Base-by-base conservation (phyloP, 2,113 vertebrate species). In the Istiophorus platypterus region DNA sequence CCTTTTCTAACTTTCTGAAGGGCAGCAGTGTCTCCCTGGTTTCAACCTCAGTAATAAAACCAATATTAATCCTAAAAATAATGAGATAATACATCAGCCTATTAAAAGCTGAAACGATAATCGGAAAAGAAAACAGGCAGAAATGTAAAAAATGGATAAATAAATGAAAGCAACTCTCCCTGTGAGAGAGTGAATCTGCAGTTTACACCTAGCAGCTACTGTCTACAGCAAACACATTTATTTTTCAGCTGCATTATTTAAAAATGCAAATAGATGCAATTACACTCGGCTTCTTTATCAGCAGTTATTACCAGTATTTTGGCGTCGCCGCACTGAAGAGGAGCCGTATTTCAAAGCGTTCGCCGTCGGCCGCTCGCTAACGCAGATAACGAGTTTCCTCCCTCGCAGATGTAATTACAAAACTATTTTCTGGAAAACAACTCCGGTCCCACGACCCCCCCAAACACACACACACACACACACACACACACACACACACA, bases 191-290 rank as follows among this genome's bases (percentile, higher is more conserved):
- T 93, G 75, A 89, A 91, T 65, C 12, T 64, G 74, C 61, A 51
- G 74, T 85, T 85, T 71, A 69, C 80, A 87, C 85, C 88, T 85
- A 87, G 85, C 80, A 89, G 84, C 85, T 65, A 80, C 80, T 22
- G 59, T 76, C 62, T 57, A 58, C 78, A 67, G 83, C 62, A 85
- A 90, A 89, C 80, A 86, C 80, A 83, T 85, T 90, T 84, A 56
- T 78, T 77, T 89, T 89, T 89, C 81, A 77, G 77, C 72, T 5
- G 84, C 83, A 88, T 89, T 91, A 86, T 92, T 94, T 92, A 91
- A 91, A 94, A 94, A 94, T 94, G 93, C 93, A 93, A 95, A 95
- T 94, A 85, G 93, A 93, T 89, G 91, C 89, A 92, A 93, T 94
- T 94, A 91, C 90, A 91, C 84, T 78, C 61, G 84, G 69, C 81